A percentile compares a stretch with the other conserved stretches of the same genome.
phyloP scores from a whole-genome alignment of 2,888 invertebrate genomes.

The Augochlorella aurata region DNA sequence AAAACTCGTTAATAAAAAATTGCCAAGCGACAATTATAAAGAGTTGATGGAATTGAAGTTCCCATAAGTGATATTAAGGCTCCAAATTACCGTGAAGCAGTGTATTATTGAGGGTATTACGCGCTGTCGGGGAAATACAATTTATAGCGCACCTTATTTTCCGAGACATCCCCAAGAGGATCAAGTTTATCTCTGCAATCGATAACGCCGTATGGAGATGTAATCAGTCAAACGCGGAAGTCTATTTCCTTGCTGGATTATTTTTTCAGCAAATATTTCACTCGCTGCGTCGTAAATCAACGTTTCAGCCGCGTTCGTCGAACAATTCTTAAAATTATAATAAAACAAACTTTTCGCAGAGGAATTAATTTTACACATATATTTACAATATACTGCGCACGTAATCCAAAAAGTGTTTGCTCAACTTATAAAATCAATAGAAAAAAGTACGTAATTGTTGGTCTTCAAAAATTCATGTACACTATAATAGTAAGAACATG shows the following conservation, averaged over 20 bases:
- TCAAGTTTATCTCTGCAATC: constrained; percentile 43
- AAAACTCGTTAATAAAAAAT: background rate
- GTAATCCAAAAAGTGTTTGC: background rate
- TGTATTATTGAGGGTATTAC: constrained; percentile 56
- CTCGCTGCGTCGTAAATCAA: background rate
- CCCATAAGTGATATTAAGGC: constrained; percentile 68
- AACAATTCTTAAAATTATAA: background rate
- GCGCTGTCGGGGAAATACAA: constrained; percentile 30
- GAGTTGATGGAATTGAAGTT: constrained; percentile 34
- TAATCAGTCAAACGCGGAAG: constrained; percentile 26
- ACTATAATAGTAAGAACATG: too few species aligned
- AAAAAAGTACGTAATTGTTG: too few species aligned
- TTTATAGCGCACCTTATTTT: constrained; percentile 52
- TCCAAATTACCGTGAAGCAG: constrained; percentile 55
- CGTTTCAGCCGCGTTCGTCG: background rate
- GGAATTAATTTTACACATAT: too few species aligned
- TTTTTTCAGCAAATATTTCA: background rate
- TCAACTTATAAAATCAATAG: too few species aligned
- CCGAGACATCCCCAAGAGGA: constrained; percentile 28
- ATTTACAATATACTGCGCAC: too few species aligned
- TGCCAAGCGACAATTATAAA: constrained; percentile 1
- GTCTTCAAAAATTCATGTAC: too few species aligned
- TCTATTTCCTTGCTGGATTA: background rate
- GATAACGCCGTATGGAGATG: constrained; percentile 26
- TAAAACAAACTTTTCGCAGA: too few species aligned